These are phyloP conservation scores for Tinea semifulvella DNA, from an alignment of 2,888 invertebrate genomes.

Conservation along the genomic window DNA sequence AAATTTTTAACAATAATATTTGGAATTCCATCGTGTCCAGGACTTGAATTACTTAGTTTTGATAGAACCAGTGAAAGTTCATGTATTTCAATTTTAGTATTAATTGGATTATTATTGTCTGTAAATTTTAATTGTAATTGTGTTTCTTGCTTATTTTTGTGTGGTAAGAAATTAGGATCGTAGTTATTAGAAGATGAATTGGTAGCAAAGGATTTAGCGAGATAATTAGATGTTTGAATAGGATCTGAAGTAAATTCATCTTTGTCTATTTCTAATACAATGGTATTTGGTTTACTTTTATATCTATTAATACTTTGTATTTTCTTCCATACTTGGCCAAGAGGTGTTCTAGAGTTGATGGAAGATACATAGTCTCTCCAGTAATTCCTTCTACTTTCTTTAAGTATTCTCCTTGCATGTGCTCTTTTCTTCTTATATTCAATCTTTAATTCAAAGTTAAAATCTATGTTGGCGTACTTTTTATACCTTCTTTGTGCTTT, in stretches of 20 bases:
- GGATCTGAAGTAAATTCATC: constrained; percentile 6
- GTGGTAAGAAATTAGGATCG: constrained; percentile 13
- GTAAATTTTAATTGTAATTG: background rate
- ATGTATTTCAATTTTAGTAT: constrained; percentile 2
- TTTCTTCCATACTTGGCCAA: constrained; percentile 16
- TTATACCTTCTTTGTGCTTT: constrained; percentile 12
- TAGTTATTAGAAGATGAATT: constrained; percentile 19
- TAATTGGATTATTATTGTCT: constrained; percentile 2
- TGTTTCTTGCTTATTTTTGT: constrained; percentile 3
- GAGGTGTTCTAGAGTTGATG: constrained; percentile 15
- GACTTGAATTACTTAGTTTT: constrained; percentile 15
- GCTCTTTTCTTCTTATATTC: constrained; percentile 15
- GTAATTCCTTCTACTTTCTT: constrained; percentile 14
- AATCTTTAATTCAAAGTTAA: constrained; percentile 14
- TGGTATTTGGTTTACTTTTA: background rate
- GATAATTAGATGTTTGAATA: background rate
- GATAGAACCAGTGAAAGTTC: constrained; percentile 16
- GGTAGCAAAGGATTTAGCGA: constrained; percentile 16
- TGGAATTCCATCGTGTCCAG: constrained; percentile 19
- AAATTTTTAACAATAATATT: constrained; percentile 19
- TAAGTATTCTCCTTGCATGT: constrained; percentile 8
- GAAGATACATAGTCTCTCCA: constrained; percentile 16
- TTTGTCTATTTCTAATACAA: constrained; percentile 1
- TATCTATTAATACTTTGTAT: constrained; percentile 10
- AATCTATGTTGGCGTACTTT: constrained; percentile 13